Evolutionary conservation across 1,140 invertebrate species (phyloP).

Genomic region (Goniozus legneri): DNA sequence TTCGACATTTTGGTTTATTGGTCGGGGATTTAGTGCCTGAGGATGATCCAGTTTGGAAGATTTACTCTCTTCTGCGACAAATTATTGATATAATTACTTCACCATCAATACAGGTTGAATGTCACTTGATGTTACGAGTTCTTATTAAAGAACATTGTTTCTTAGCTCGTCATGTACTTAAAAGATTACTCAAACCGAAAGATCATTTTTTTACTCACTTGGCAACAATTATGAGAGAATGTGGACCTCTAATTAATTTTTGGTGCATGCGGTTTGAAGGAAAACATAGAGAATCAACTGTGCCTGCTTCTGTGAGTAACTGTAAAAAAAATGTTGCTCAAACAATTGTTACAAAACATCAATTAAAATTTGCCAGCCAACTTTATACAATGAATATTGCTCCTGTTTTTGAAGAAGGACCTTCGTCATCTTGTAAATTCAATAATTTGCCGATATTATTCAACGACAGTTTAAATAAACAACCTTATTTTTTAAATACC

Average conservation of each 20-base stretch:
- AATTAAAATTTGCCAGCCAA: slow-evolving; percentile 9
- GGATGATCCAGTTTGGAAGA: slow-evolving; percentile 8
- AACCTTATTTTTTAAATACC: slow-evolving; percentile 1
- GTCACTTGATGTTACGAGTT: background rate
- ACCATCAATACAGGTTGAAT: slow-evolving; percentile 5
- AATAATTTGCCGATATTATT: slow-evolving; percentile 7
- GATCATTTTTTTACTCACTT: slow-evolving; percentile 11
- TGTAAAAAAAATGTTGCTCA: slow-evolving; percentile 11
- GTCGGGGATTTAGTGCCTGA: slow-evolving; percentile 12
- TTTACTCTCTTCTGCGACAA: slow-evolving; percentile 15
- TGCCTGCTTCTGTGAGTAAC: slow-evolving; percentile 4
- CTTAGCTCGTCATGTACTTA: slow-evolving; percentile 2
- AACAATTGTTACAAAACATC: slow-evolving; percentile 11
- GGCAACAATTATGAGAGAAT: slow-evolving; percentile 7
- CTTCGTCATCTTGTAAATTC: slow-evolving; percentile 1
- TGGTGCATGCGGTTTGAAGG: no score
- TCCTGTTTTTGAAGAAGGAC: slow-evolving; percentile 7
- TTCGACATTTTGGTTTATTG: slow-evolving; percentile 15
- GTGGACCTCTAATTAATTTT: slow-evolving; percentile 12
- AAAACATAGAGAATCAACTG: slow-evolving; percentile 9
- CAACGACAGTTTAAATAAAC: background rate
- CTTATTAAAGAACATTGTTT: slow-evolving; percentile 10
- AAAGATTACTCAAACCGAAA: slow-evolving; percentile 10
- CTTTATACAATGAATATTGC: slow-evolving; percentile 7
- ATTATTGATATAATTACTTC: slow-evolving; percentile 11